Base-by-base conservation (phyloP, 2,888 invertebrate genomes). In the Labia minor region DNA sequence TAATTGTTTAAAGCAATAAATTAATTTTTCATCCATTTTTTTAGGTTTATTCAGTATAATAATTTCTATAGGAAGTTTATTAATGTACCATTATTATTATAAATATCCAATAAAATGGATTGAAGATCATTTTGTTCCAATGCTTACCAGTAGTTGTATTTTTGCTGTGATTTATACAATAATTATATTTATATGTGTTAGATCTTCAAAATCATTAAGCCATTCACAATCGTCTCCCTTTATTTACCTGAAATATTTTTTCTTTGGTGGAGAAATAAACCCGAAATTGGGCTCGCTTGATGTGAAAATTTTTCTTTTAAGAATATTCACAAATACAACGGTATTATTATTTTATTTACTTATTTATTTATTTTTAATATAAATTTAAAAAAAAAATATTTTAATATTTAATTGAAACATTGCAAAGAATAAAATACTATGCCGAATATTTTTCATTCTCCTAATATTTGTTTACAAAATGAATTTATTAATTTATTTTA, bases 191-290 rank as follows among this genome's bases (percentile, higher is more conserved):
- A 67, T 85, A 11, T 85, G 83, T 72, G 85, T 75, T 81, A 1
- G 77, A 78, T 66, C 78, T 81, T 37, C 78, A 86, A 6, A 88
- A 89, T 75, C 79, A 81, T 1, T 81, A 84, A 73, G 87, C 83
- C 61, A 81, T 81, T 63, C 26, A 86, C 64, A 85, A 82, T 74
- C 68, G 76, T 37, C 74, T 89, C 63, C n/a, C n/a, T n/a, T n/a
- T n/a, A n/a, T n/a, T n/a, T n/a, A n/a, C n/a, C n/a, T n/a, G n/a
- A 87, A 88, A 75, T 87, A 88, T 73, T 89, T 87, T 75, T 88
- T 87, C 76, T 82, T 88, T 78, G 92, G 92, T 1, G 79, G 84
- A 73, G 88, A 90, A 77, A 77, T 88, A 62, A 87, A 88, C 77
- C 89, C 90, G 0, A 79, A 84, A 67, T 74, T 88, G 68, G 83